Evolutionary conservation across 2,888 invertebrate genomes (phyloP).

Genomic region (Pediacus dermestoides): DNA sequence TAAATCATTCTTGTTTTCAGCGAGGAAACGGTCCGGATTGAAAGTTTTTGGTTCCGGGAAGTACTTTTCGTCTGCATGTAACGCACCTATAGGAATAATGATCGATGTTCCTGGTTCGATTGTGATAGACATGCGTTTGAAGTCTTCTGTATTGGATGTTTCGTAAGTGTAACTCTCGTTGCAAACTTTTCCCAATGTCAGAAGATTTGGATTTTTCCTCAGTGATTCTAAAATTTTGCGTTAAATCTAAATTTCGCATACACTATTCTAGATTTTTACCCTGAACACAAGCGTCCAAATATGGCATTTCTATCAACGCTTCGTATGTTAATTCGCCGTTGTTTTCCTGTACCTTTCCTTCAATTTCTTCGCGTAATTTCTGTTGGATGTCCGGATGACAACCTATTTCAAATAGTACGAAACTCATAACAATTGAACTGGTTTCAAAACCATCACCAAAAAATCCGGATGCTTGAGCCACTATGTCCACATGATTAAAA

Average conservation of each 20-base stretch:
- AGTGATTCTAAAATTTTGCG: conserved; percentile 22
- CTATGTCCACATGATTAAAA: conserved; percentile 48
- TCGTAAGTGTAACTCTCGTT: conserved; percentile 31
- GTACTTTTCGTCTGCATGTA: conserved; percentile 45
- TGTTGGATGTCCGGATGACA: conserved; percentile 48
- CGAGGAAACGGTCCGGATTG: conserved; percentile 46
- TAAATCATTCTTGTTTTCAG: conserved; percentile 33
- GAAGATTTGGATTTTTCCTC: conserved; percentile 24
- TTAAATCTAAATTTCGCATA: conserved; percentile 2
- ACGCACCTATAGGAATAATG: conserved; percentile 36
- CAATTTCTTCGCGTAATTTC: conserved; percentile 48
- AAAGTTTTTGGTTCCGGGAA: conserved; percentile 46
- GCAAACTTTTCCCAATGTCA: conserved; percentile 26
- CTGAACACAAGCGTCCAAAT: conserved; percentile 50
- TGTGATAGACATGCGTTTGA: conserved; percentile 22
- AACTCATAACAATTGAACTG: conserved; percentile 52
- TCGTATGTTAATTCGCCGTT: conserved; percentile 50
- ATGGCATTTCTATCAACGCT: conserved; percentile 49
- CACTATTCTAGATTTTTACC: conserved; percentile 46
- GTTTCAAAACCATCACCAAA: conserved; percentile 56
- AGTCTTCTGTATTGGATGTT: conserved; percentile 20
- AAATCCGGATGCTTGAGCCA: conserved; percentile 56
- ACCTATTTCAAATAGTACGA: conserved; percentile 51
- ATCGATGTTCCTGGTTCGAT: conserved; percentile 39
- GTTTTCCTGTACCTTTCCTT: conserved; percentile 39